Evolutionary conservation across 2,797 vertebrate species (phyloP), one percentile per base, ranked within the genome.

Genomic region (Acrossocheilus wenchowensis): DNA sequence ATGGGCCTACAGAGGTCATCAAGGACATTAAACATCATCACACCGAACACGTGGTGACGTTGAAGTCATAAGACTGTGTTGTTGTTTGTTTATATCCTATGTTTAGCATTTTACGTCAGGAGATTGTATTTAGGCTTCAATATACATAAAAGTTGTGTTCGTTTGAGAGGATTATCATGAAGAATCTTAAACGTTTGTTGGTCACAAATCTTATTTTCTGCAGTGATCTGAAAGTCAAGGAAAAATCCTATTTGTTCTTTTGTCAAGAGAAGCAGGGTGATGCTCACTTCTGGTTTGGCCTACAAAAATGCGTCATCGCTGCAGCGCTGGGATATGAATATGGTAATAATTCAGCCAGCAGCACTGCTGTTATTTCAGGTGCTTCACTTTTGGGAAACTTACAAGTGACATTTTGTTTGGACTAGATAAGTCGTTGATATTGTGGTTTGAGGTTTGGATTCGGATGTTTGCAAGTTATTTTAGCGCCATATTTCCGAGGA

Each of bases 361-460:
- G 45, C 8, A 14, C 52, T 9, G 71, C 52, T 86, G 72, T 82
- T 86, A 82, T 86, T 86, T 78, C 80, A 86, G 85, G 80, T 82
- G 48, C 11, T 26, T 7, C 23, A 57, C 45, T 34, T 77, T 85
- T 71, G 39, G n/a, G 8, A 54, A 69, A 54, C 21, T 54, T 57
- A 39, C 71, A 48, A 81, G 69, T 75, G 69, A 77, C 71, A 43
- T 50, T 78, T 82, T 57, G 48, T 82, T 86, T 82, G 73, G 45
- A 82, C 79, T 36, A 69, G 71, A 54, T 54, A 66, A 77, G 69
- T 54, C 30, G 9, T 60, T 80, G 23, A 73, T 80, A 21, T 57
- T 62, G 60, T 52, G 60, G 45, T 69, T 78, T 86, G 48, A 54
- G 79, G 30, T 78, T 68, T 78, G 74, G 23, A 9, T 66, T 66